Evolutionary conservation across 2,888 invertebrate genomes (phyloP), one percentile per base, ranked within the genome.

Genomic region (Bhutanitis thaidina): DNA sequence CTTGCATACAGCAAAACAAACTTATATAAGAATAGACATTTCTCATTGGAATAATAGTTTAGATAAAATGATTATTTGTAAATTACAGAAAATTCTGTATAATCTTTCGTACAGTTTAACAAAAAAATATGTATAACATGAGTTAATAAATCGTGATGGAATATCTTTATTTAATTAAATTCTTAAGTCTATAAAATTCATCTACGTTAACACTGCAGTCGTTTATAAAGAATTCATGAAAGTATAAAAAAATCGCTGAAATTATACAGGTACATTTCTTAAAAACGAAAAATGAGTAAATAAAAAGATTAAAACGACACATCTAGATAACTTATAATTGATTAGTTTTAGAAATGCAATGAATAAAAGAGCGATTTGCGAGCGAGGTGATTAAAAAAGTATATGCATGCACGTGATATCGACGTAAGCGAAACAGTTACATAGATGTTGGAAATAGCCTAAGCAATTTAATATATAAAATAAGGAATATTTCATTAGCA

Each of bases 401-500:
- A n/a, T 27, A 40, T 39, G 50, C 45, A 39, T 25, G 7, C 16
- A 29, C 29, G 40, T 45, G 50, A 16, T 40, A 14, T 34, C 25
- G 38, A 45, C 36, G 10, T 14, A 34, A 30, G 38, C 37, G 30
- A 49, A 13, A 10, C 41, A 16, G 36, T 49, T 49, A 41, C n/a
- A 37, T 12, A 15, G 4, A 13, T 43, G 20, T 39, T 16, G 30
- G 14, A 38, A 41, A 10, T 47, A 43, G 34, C 40, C 32, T 46
- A 41, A 34, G 46, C 36, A 25, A 40, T 25, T 35, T 41, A 45
- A 37, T 36, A 15, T 44, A 40, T 30, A 46, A 43, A 52, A 53
- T 62, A 64, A 61, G 62, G 62, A 68, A 69, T 64, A 66, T 66
- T 69, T 69, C 56, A 61, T 69, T 69, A 49, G 65, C 69, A 71